Percentiles rank a stretch among this genome's conserved stretches.
Evolutionary conservation across 2,888 invertebrate genomes (phyloP).

Genomic region (Stictocephala bisonia): DNA sequence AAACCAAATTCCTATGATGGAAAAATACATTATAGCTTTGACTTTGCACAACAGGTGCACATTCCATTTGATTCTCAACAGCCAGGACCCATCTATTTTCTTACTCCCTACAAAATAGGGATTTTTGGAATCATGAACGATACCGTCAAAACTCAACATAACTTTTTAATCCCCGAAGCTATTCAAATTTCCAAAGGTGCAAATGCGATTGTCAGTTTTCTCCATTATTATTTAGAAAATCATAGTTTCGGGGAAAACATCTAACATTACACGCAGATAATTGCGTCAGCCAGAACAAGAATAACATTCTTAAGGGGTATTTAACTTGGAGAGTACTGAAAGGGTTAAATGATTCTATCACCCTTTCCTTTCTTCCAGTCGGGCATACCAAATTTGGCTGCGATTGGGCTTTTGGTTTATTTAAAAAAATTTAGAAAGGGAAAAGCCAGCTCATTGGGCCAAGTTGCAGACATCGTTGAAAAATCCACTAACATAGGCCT

Average conservation of each 20-base stretch:
- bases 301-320: too few relatives aligned
- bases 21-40: conserved; percentile 35
- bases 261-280: too few relatives aligned
- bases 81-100: conserved; percentile 36
- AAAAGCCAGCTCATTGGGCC: too few relatives aligned
- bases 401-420: too few relatives aligned
- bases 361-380: too few relatives aligned
- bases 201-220: conserved; percentile 33
- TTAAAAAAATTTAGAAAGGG: too few relatives aligned
- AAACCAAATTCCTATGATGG: conserved; percentile 29
- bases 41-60: conserved; percentile 40
- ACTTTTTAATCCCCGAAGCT: conserved; percentile 28
- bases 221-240: conserved; percentile 23
- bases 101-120: conserved; percentile 39
- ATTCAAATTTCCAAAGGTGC: conserved; percentile 23
- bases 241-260: not conserved
- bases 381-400: too few relatives aligned
- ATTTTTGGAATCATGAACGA: conserved; percentile 42
- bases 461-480: too few relatives aligned
- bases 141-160: conserved; percentile 28
- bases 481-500: too few relatives aligned
- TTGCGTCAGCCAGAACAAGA: too few relatives aligned
- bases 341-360: too few relatives aligned
- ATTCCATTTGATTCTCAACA: conserved; percentile 29
- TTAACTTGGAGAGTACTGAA: too few relatives aligned